Conservation (phyloP, 2,797 vertebrate species). For the Anabas testudineus region DNA sequence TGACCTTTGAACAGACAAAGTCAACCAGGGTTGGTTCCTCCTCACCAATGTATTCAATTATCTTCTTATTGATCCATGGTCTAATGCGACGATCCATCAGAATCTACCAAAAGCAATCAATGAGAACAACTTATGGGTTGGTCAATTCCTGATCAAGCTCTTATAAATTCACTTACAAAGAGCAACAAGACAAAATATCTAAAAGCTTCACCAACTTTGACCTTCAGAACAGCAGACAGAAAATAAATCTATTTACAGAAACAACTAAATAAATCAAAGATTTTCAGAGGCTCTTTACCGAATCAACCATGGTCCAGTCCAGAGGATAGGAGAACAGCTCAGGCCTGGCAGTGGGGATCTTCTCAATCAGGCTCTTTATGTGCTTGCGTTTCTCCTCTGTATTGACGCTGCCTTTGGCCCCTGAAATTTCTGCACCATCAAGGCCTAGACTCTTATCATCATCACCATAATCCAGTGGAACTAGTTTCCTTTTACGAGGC, state of each 20-base stretch:
- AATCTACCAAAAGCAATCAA: conserved; percentile 83
- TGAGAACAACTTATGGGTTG: background rate
- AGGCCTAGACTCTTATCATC: conserved; percentile 91
- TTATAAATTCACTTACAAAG: background rate
- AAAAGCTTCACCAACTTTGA: background rate
- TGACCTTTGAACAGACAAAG: conserved; percentile 98
- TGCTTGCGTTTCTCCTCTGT: conserved; percentile 99
- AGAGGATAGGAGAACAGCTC: conserved; percentile 98
- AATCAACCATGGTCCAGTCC: conserved; percentile 91
- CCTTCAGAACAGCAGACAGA: background rate
- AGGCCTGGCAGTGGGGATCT: conserved; percentile 97
- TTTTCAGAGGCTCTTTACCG: conserved; percentile 69
- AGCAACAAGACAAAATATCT: background rate
- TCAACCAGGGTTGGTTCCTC: conserved; percentile 98
- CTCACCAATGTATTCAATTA: conserved; percentile 99
- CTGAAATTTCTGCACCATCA: conserved; percentile 77
- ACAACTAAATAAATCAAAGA: too few species aligned
- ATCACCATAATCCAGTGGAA: conserved; percentile 97
- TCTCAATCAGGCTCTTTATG: conserved; percentile 99
- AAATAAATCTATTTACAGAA: background rate
- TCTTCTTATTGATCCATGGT: conserved; percentile 99
- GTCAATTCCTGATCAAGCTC: background rate
- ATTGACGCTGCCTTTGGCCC: conserved; percentile 91
- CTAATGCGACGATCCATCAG: conserved; percentile 97
- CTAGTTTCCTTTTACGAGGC: conserved; percentile 96